Evolutionary conservation across 2,113 vertebrate species (phyloP).

Genomic region (Cinclus mexicanus): DNA sequence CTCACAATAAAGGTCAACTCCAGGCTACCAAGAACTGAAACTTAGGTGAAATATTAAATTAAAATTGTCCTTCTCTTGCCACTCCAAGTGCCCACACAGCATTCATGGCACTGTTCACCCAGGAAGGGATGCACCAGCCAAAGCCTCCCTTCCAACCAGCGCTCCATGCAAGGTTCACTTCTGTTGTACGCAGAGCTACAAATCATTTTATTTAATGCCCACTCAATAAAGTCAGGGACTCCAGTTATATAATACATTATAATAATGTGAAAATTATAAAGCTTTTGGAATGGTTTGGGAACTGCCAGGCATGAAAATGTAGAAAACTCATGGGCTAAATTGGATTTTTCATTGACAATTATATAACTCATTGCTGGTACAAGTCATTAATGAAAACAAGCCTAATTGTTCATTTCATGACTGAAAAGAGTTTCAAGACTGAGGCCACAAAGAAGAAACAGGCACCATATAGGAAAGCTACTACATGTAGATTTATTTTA

Average conservation of each 20-base stretch:
- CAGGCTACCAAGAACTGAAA: not conserved
- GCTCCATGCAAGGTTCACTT: not conserved
- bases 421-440: conserved; percentile 30
- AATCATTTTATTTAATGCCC: not conserved
- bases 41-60: not conserved
- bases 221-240: not conserved
- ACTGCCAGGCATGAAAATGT: conserved; percentile 36
- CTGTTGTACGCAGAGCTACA: not conserved
- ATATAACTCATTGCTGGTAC: conserved; percentile 34
- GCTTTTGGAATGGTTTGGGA: conserved; percentile 48
- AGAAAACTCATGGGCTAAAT: conserved; percentile 42
- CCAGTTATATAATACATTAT: not conserved
- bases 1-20: not conserved
- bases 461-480: not conserved
- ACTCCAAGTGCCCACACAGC: not conserved
- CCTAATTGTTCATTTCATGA: conserved; percentile 48
- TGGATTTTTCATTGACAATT: conserved; percentile 64
- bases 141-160: not conserved
- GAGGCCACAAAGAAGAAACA: not conserved
- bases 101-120: not conserved
- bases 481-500: not conserved
- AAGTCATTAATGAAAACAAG: conserved; percentile 68
- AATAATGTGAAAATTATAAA: conserved; percentile 53
- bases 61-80: not conserved
- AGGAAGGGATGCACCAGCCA: not conserved